phyloP scores from a whole-genome alignment of 30 jellyfish, hydroid and myxozoan species.

The Turritopsis dohrnii region DNA sequence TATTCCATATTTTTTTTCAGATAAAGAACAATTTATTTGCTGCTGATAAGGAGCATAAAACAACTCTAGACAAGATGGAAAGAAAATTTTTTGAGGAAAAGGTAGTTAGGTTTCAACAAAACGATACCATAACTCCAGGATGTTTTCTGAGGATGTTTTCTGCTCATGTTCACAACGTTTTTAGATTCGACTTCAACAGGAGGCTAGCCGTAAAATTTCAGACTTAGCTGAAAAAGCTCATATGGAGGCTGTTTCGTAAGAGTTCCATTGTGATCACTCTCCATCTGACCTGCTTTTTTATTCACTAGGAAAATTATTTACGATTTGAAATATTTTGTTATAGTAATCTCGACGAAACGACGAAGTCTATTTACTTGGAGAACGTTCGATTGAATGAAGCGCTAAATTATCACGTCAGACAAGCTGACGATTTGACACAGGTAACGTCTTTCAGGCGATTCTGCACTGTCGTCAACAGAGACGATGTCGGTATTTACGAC shows the following conservation, averaged over 20 bases:
- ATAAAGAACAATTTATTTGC: conserved; percentile 58
- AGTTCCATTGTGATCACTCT: neutral
- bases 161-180: neutral
- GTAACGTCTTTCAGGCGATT: no score
- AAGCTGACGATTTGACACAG: conserved; percentile 56
- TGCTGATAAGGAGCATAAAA: conserved; percentile 65
- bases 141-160: neutral
- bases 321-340: no score
- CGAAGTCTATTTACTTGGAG: conserved; percentile 79
- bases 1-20: conserved; percentile 42
- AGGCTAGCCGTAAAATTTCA: conserved; percentile 73
- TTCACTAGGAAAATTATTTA: neutral
- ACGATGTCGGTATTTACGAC: neutral
- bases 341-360: conserved; percentile 92
- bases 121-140: neutral
- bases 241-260: conserved; percentile 82
- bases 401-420: conserved; percentile 55
- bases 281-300: neutral
- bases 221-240: conserved; percentile 94
- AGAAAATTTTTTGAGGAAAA: conserved; percentile 76
- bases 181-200: conserved; percentile 91
- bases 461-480: no score
- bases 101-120: conserved; percentile 41
- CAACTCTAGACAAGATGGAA: conserved; percentile 62
- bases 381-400: conserved; percentile 78